Evolutionary conservation across 1,140 invertebrate genomes (phyloP), one percentile per base, ranked within the genome.

Genomic region (Macrotrachela quadricornifera): DNA sequence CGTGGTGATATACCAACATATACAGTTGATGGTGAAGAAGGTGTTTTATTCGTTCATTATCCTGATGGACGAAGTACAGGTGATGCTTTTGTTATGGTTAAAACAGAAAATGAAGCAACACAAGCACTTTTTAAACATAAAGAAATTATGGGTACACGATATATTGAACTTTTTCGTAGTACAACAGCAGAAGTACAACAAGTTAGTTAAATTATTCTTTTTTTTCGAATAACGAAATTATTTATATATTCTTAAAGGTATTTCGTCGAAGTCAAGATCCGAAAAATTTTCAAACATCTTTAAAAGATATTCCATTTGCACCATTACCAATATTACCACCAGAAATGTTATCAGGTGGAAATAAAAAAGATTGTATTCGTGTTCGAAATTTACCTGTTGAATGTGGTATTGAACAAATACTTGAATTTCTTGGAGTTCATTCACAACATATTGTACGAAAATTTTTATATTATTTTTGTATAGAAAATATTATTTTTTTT

Each of bases 181-280:
- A 97, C 91, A 12, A 92, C 85, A 0, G 92, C 92, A 14, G 92
- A 97, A 76, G 92, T 99, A 8, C 90, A 96, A 74, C 91, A 96
- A 79, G 21, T 30, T 30, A 30, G 21, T 30, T 30, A 2, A 30
- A 30, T 30, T 30, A 30, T 30, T 30, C 21, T 30, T 30, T 8
- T 30, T 30, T 30, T 4, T 30, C 2, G 21, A 30, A 30, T n/a
- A n/a, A n/a, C n/a, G n/a, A 30, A 4, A 30, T 30, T 4, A 30
- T 30, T 30, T 8, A 8, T 30, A 30, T 30, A 2, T 4, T 30
- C 8, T 30, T 30, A 4, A 2, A 30, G 21, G 87, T 91, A 65
- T 59, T 54, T 21, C 44, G 17, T 68, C 76, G 86, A 46, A 86
- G 83, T 18, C 77, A 86, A 74, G 85, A 86, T 68, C 79, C 79